A percentile compares a stretch with the other conserved stretches of the same genome.
Conservation (phyloP, 2,797 vertebrate genomes). For the Pelochelys cantorii region DNA sequence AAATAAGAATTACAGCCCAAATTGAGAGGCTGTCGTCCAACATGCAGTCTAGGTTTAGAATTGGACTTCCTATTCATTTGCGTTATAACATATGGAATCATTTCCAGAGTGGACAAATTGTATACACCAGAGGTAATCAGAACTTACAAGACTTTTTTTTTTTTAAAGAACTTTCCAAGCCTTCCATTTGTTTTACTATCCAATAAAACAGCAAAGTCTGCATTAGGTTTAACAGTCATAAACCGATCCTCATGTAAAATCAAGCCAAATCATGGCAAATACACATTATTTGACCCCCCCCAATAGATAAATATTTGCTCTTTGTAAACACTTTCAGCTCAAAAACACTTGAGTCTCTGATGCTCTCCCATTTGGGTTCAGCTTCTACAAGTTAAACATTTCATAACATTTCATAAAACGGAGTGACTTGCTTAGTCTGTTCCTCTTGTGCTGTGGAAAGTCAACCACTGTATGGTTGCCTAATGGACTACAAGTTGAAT, state of each 20-base stretch:
- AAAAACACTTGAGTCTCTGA: background rate
- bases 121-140: background rate
- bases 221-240: slow-evolving; percentile 51
- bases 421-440: background rate
- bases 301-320: background rate
- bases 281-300: background rate
- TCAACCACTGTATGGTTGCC: background rate
- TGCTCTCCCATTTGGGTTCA: slow-evolving; percentile 28
- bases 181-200: slow-evolving; percentile 49
- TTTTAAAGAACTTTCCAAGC: slow-evolving; percentile 25
- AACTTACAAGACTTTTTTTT: slow-evolving; percentile 2
- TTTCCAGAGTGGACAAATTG: fast-evolving
- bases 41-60: fast-evolving
- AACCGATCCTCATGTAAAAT: slow-evolving; percentile 25
- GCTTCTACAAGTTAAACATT: slow-evolving; percentile 34
- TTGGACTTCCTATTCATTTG: background rate
- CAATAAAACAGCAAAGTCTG: slow-evolving; percentile 56
- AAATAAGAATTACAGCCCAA: background rate
- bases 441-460: background rate
- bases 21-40: background rate
- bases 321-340: slow-evolving; percentile 32
- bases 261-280: background rate
- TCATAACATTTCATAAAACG: slow-evolving; percentile 8
- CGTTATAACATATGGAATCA: background rate
- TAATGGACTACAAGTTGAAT: background rate